phyloP scores from a whole-genome alignment of 1,140 invertebrate species.

The Mycetomoellerius zeteki region DNA sequence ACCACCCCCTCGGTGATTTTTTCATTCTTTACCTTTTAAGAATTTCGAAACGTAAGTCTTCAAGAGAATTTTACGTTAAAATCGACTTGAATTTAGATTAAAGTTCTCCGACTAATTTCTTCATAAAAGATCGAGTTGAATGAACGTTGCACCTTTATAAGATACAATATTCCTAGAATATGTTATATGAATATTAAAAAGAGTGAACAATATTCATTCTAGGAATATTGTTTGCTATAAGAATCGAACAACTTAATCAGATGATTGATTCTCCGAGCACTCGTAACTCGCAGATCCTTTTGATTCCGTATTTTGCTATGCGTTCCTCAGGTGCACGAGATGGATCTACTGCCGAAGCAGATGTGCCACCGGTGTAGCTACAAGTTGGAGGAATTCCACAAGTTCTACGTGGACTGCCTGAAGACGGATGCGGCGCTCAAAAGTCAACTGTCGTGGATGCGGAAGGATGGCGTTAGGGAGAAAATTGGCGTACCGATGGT shows the following conservation, averaged over 20 bases:
- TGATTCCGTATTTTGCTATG: slow-evolving; percentile 22
- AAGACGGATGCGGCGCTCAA: slow-evolving; percentile 82
- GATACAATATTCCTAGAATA: too few species aligned
- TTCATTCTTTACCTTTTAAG: not conserved
- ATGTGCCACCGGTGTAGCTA: slow-evolving; percentile 85
- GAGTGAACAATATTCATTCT: too few species aligned
- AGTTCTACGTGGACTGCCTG: slow-evolving; percentile 83
- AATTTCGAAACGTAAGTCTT: not conserved
- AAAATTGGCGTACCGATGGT: slow-evolving; percentile 82
- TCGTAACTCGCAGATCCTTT: not conserved
- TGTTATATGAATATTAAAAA: too few species aligned
- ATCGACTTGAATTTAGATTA: slow-evolving; percentile 3
- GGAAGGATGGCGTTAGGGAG: slow-evolving; percentile 72
- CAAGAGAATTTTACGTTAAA: not conserved
- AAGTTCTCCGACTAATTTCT: not conserved
- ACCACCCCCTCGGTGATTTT: not conserved
- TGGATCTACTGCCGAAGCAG: slow-evolving; percentile 85
- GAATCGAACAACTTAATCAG: too few species aligned
- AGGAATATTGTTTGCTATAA: too few species aligned
- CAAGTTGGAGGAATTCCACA: slow-evolving; percentile 84
- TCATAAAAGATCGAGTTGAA: not conserved
- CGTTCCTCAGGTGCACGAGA: slow-evolving; percentile 82
- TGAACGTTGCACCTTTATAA: not conserved
- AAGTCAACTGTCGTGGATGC: slow-evolving; percentile 84
- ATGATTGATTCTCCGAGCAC: not conserved